Percentiles rank a stretch among this genome's conserved stretches.
phyloP scores from a whole-genome alignment of 1,140 invertebrate genomes.

The Drepana arcuata region DNA sequence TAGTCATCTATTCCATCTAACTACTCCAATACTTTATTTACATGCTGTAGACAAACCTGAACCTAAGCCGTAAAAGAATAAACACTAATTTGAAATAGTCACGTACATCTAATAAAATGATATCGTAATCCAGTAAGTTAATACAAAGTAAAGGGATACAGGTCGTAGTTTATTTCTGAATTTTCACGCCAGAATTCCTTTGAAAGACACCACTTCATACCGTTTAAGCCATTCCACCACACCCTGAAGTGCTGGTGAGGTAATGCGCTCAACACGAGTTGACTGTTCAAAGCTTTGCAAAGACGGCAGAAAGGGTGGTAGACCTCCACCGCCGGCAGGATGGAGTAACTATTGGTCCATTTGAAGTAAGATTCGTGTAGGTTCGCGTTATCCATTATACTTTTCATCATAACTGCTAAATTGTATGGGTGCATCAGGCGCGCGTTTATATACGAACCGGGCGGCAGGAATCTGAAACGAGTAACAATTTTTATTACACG shows the following conservation, averaged over 20 bases:
- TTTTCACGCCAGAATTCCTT: slow-evolving; percentile 10
- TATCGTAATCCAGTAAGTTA: no score
- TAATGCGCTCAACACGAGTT: neutral
- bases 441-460: slow-evolving; percentile 38
- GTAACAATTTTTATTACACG: no score
- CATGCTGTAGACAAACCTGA: no score
- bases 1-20: neutral
- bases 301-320: slow-evolving; percentile 25
- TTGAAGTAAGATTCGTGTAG: slow-evolving; percentile 27
- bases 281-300: slow-evolving; percentile 22
- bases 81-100: neutral
- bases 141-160: neutral
- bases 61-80: neutral
- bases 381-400: slow-evolving; percentile 17
- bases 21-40: no score
- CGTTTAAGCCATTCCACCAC: slow-evolving; percentile 23
- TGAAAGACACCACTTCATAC: slow-evolving; percentile 22
- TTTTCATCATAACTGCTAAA: slow-evolving; percentile 26
- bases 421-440: slow-evolving; percentile 25
- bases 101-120: no score
- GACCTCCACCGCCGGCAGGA: slow-evolving; percentile 3
- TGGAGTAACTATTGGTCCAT: slow-evolving; percentile 34
- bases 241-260: slow-evolving; percentile 20
- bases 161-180: neutral
- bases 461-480: slow-evolving; percentile 34